Base-by-base conservation (phyloP, 2,113 vertebrate species). In the Trochalopteron elliotii region DNA sequence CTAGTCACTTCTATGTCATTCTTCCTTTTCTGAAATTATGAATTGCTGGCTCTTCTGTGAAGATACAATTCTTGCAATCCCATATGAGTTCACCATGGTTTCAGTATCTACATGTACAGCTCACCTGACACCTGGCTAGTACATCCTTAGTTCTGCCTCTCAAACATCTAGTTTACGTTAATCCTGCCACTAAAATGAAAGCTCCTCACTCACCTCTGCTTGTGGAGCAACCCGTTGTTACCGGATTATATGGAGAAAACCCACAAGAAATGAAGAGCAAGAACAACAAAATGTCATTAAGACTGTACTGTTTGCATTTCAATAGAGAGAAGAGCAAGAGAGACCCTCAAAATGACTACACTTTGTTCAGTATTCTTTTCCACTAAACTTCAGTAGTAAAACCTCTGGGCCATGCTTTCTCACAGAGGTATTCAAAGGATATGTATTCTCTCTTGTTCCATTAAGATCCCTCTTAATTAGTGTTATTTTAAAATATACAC, bases 401-500 rank as follows among this genome's bases (percentile, higher is more conserved):
- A 71, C 31, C 37, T 78, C 65, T 64, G 40, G 37, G 67, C 23
- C 12, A n/a, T 21, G 24, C 59, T 77, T 64, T 86, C 67, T 79
- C 68, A 83, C 53, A 85, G 72, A 88, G 53, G 27, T 85, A 93
- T 83, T 95, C 23, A 50, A 83, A 90, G 57, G 6, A 70, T 42
- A 92, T 70, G 55, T 84, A 85, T 71, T 60, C 39, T 33, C 67
- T 44, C 59, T 52, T 53, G 24, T 79, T 86, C 61, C 77, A 85
- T 92, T 88, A 85, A 42, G 40, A 90, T 55, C 39, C 6, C 40
- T 45, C 71, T 85, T 93, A 84, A 85, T 47, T 47, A 68, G 45
- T n/a, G 21, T 69, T 93, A 84, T 67, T 83, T 89, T 89, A 84
- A 87, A 93, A 91, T 78, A 87, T 25, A 89, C 69, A 81, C 69